These are phyloP conservation scores for Elanoides forficatus DNA, from an alignment of 2,113 vertebrate species.

Conservation along the genomic window DNA sequence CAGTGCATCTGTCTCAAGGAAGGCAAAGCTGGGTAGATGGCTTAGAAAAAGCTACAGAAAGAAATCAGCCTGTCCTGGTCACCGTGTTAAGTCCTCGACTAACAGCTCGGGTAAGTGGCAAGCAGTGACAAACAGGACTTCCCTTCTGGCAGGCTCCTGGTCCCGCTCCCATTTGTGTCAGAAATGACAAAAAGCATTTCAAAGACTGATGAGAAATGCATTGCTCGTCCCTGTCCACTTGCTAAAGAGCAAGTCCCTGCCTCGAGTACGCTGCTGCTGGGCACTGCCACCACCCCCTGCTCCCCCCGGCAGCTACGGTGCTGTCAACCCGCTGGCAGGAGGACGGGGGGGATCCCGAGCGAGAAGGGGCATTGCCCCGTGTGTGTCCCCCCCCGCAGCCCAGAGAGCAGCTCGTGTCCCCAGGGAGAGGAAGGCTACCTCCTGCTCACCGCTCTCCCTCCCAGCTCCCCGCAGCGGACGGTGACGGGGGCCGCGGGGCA, in stretches of 20 bases:
- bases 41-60: background rate
- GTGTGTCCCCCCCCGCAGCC: background rate
- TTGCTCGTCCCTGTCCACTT: background rate
- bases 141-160: background rate
- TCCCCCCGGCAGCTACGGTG: fast-evolving
- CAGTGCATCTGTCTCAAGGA: background rate
- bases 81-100: background rate
- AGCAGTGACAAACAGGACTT: background rate
- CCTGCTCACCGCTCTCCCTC: background rate
- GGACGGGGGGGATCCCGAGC: background rate
- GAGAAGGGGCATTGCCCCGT: background rate
- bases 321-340: background rate
- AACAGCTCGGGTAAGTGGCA: background rate
- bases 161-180: background rate
- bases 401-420: fast-evolving
- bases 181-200: fast-evolving
- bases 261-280: fast-evolving
- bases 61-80: background rate
- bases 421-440: background rate
- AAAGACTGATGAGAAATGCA: background rate
- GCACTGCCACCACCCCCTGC: background rate
- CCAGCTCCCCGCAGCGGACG: fast-evolving
- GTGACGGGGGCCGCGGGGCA: fast-evolving
- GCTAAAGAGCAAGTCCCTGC: background rate
- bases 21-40: background rate